A percentile compares a stretch with the other conserved stretches of the same genome.
Evolutionary conservation across 2,888 invertebrate species (phyloP).

Genomic region (Drosophila testacea): DNA sequence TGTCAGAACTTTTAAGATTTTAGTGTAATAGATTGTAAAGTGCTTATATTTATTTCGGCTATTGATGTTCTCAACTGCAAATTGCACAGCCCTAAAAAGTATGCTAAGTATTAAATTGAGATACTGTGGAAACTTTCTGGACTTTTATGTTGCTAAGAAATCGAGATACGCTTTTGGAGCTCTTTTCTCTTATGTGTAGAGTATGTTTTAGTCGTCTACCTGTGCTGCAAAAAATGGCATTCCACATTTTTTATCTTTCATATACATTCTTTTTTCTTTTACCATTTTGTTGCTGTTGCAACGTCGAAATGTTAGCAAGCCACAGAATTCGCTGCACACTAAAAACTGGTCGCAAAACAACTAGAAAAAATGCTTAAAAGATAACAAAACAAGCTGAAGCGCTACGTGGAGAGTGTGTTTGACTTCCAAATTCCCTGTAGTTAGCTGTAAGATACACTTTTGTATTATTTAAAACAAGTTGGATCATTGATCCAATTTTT

Average conservation of each 20-base stretch:
- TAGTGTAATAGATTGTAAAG: no score
- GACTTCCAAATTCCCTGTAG: not conserved
- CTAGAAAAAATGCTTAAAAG: not conserved
- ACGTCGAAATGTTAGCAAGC: slow-evolving; percentile 14
- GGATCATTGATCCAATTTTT: no score
- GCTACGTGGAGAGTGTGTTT: not conserved
- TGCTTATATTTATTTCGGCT: not conserved
- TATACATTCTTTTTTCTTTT: slow-evolving; percentile 1
- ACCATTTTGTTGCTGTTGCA: not conserved
- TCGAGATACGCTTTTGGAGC: no score
- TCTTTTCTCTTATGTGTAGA: not conserved
- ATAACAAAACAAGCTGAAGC: slow-evolving; percentile 8
- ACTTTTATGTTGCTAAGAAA: no score
- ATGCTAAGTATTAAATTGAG: not conserved
- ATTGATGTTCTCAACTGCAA: no score
- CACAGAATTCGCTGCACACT: slow-evolving; percentile 31
- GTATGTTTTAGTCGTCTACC: slow-evolving; percentile 1
- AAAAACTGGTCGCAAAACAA: slow-evolving; percentile 11
- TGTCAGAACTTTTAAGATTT: no score
- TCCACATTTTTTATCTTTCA: slow-evolving; percentile 8
- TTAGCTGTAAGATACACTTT: not conserved
- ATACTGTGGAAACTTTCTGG: not conserved
- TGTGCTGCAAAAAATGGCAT: not conserved
- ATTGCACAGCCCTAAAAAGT: slow-evolving; percentile 9
- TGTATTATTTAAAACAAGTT: no score